Percentiles rank a stretch among this genome's conserved stretches.
These are phyloP conservation scores for Balanococcus diminutus DNA, from an alignment of 2,888 invertebrate genomes.

Conservation along the genomic window DNA sequence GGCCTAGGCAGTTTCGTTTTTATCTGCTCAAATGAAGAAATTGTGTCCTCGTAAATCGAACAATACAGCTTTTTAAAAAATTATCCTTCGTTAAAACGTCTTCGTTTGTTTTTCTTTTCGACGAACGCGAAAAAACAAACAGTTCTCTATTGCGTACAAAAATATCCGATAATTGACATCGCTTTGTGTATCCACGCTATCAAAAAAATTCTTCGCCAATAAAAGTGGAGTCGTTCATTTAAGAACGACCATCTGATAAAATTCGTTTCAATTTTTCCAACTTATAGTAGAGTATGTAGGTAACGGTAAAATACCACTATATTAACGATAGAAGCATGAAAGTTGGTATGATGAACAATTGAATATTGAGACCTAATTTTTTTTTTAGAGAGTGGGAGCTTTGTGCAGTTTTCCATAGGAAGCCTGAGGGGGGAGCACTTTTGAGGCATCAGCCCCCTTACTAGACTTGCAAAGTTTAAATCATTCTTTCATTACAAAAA, in stretches of 20 bases:
- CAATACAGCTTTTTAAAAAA: slow-evolving; percentile 4
- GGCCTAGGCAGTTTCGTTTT: too few species aligned
- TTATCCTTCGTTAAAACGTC: slow-evolving; percentile 10
- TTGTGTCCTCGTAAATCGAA: slow-evolving; percentile 6
- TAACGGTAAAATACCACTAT: too few species aligned
- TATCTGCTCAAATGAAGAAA: slow-evolving; percentile 19
- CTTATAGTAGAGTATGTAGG: too few species aligned
- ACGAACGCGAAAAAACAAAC: slow-evolving; percentile 4
- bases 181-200: neutral
- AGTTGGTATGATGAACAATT: too few species aligned
- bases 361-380: too few species aligned
- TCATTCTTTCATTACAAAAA: too few species aligned
- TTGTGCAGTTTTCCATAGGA: too few species aligned
- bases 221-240: neutral
- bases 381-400: too few species aligned
- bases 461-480: too few species aligned
- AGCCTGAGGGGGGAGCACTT: too few species aligned
- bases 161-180: slow-evolving; percentile 11
- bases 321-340: too few species aligned
- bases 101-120: slow-evolving; percentile 23
- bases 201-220: neutral
- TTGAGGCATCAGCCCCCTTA: too few species aligned
- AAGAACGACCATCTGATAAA: neutral
- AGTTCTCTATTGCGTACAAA: slow-evolving; percentile 21
- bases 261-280: neutral